Evolutionary conservation across 2,888 invertebrate genomes (phyloP), one percentile per base, ranked within the genome.

Genomic region (Hyalella azteca): DNA sequence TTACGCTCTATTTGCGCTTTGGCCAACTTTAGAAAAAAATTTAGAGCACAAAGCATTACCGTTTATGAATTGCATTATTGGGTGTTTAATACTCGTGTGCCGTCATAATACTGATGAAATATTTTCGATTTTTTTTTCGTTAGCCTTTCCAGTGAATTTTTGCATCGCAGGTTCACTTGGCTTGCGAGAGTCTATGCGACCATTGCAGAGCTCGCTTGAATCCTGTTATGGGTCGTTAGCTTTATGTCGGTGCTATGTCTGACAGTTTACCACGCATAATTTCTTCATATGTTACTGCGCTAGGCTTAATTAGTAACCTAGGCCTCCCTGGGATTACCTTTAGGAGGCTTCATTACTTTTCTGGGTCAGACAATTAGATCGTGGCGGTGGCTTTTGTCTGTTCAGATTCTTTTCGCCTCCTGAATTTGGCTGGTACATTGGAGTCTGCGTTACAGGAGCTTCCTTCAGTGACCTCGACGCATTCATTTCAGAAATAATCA

Each of bases 221-320:
- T 32, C 29, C 66, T 66, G 66, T 66, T 66, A 66, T 66, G 66
- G 66, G 66, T 66, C 66, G 36, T 66, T 66, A 66, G 66, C 36
- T 66, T 66, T 66, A 66, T 66, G 66, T 66, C 66, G 66, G 66
- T 66, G 66, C 66, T 66, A 66, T 66, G 66, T 66, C 66, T 66
- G 66, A 66, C 66, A 66, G 66, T 66, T 66, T 66, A 15, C 66
- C 66, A 36, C 66, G 66, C 66, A 66, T 66, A 66, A 66, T 66
- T 66, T 66, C 66, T 66, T 66, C 66, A 66, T 66, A 66, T 66
- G 66, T 66, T 66, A 66, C 66, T 66, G 66, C 66, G 32, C 36
- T 39, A 29, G 66, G 36, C 39, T 66, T 66, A 66, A 66, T 66
- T 66, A 66, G 66, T 66, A 66, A 66, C 66, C 66, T 36, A 66